Evolutionary conservation across 2,797 vertebrate species (phyloP), one percentile per base, ranked within the genome.

Genomic region (Psittacula echo): DNA sequence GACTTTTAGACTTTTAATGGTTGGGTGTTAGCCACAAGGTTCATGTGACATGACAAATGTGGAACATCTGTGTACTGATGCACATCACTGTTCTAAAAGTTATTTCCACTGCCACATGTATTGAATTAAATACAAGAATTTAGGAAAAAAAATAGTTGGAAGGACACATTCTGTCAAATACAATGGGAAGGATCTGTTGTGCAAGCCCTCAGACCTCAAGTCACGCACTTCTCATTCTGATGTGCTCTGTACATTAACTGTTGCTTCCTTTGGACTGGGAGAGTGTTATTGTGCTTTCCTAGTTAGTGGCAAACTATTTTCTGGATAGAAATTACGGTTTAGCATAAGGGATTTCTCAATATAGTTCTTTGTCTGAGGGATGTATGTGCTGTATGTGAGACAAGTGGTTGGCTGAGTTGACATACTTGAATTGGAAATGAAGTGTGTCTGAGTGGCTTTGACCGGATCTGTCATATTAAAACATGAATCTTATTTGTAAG

Each of bases 61-160:
- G 88, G 74, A 95, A 96, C 96, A 97, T 97, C 95, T 97, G 96
- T 93, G 88, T 90, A 39, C 67, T 94, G 90, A 77, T 95, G 90
- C n/a, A 82, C 90, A 85, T 91, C 80, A 11, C 77, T 94, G 47
- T 87, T 94, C 51, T 92, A 13, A 71, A 94, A 96, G 90, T 90
- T 56, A 83, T 94, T 96, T 53, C 89, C 61, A 77, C 29, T 41
- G 71, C 84, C 95, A 94, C 61, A 90, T 94, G 96, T 32, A 65
- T 85, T 96, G 71, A 95, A 95, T 97, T 96, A 96, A 95, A 82
- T 68, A 76, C 80, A 95, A 73, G 78, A 93, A 93, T 94, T 94
- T 67, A 56, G 74, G 45, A 44, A 42, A 92, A 92, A 90, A 95
- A 95, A 90, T 41, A 90, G 39, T 53, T 95, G 75, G 75, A 93